These are phyloP conservation scores for Lophura nycthemera DNA, from an alignment of 2,113 vertebrate species.

Conservation along the genomic window DNA sequence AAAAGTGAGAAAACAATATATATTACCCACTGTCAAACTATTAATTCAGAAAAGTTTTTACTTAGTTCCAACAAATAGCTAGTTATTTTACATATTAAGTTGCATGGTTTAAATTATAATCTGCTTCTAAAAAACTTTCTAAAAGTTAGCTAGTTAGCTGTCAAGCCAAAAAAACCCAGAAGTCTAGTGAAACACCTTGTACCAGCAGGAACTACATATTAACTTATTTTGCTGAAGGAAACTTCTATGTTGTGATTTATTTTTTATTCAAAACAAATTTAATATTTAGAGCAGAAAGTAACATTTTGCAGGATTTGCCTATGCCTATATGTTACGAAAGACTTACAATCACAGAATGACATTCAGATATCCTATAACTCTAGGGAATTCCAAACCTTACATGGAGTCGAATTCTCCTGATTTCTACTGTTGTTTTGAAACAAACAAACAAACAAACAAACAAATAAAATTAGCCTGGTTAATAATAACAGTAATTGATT, in stretches of 20 bases:
- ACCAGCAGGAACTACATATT: background rate
- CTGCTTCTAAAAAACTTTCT: background rate
- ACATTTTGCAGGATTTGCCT: background rate
- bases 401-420: background rate
- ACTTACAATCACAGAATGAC: background rate
- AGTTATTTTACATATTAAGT: background rate
- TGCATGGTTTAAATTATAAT: background rate
- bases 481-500: background rate
- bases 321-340: rapidly evolving
- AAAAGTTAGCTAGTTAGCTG: background rate
- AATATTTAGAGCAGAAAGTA: background rate
- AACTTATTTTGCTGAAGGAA: background rate
- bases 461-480: background rate
- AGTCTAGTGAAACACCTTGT: rapidly evolving
- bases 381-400: background rate
- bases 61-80: background rate
- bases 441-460: background rate
- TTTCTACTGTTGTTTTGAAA: background rate
- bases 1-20: background rate
- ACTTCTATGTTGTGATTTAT: background rate
- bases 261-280: background rate
- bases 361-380: background rate
- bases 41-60: background rate
- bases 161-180: background rate
- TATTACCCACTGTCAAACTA: background rate